Percentiles rank a stretch among this genome's conserved stretches.
Conservation (phyloP, 2,797 vertebrate species). For the Sebastes cheni region DNA sequence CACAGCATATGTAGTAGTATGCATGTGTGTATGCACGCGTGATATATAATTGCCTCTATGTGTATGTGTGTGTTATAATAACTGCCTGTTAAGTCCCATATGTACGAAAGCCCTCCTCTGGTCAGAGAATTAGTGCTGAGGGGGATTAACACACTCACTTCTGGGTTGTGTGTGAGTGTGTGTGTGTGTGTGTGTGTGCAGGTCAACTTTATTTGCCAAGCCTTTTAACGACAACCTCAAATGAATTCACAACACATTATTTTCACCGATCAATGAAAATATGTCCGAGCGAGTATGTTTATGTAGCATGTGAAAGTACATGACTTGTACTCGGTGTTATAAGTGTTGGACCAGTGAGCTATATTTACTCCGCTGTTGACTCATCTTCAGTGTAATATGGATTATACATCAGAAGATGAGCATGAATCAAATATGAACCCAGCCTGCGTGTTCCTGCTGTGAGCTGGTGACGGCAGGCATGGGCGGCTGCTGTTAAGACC, state of each 20-base stretch:
- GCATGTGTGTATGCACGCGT: slow-evolving; percentile 10
- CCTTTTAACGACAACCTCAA: slow-evolving; percentile 7
- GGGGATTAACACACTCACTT: slow-evolving; percentile 55
- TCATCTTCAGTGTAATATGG: slow-evolving; percentile 50
- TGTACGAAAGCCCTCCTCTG: slow-evolving; percentile 29
- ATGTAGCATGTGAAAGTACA: slow-evolving; percentile 12
- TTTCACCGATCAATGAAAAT: slow-evolving; percentile 16
- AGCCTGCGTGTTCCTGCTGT: slow-evolving; percentile 51
- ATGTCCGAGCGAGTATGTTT: neutral
- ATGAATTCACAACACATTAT: neutral
- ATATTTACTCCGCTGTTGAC: slow-evolving; percentile 59
- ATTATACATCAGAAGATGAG: slow-evolving; percentile 57
- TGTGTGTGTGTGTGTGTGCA: slow-evolving; percentile 1
- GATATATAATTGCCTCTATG: slow-evolving; percentile 19
- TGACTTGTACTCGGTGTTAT: neutral
- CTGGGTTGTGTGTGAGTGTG: neutral
- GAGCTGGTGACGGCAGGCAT: slow-evolving; percentile 43
- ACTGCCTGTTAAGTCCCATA: slow-evolving; percentile 34
- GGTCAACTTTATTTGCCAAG: neutral
- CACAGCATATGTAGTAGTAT: neutral
- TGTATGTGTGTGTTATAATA: neutral
- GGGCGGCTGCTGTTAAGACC: slow-evolving; percentile 45
- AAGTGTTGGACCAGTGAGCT: slow-evolving; percentile 16
- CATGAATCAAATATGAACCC: slow-evolving; percentile 46
- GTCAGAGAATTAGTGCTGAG: slow-evolving; percentile 51